Base-by-base conservation (phyloP, 2,113 vertebrate genomes). In the Otus sunia region DNA sequence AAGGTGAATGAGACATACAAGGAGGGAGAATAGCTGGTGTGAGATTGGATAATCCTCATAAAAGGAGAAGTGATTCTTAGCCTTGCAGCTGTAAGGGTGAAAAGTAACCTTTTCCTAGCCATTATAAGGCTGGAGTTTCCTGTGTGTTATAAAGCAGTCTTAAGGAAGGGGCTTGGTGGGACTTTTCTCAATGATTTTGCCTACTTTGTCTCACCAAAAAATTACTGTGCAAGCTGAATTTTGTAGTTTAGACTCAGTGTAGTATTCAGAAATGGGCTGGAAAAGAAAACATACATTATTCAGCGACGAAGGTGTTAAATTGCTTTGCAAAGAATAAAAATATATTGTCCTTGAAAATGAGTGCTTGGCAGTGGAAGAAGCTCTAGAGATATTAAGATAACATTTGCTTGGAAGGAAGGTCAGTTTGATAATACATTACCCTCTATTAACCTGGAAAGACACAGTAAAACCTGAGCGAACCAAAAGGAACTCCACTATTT, bases 321-420 rank as follows among this genome's bases (percentile, higher is more conserved):
- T 97, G 82, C 97, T 98, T 98, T 89, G 86, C 80, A 94, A 93
- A 96, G 72, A 97, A 92, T 93, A 96, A 96, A 95, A 96, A 95
- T 88, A 94, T 93, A 55, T 75, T n/a, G 79, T 91, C 97, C 96
- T 98, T 97, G 96, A 98, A 96, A 96, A 96, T 63, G 75, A 96
- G 81, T 72, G 37, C 29, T 93, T 96, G 87, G 69, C 49, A 85
- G 49, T 88, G 64, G 88, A 97, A 90, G 94, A 76, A 92, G 37
- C 96, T 97, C 94, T 86, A 74, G 94, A 97, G 94, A 91, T 93
- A 96, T 66, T 94, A 88, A 91, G 86, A 74, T 77, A 96, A 94
- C 10, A 12, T 92, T 97, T 97, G 58, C 94, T 97, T 96, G 80
- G 94, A 96, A 96, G 85, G 94, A 98, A 98, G 97, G 97, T 98